Conservation (phyloP, 2,797 vertebrate genomes). For the Sebastolobus alascanus region DNA sequence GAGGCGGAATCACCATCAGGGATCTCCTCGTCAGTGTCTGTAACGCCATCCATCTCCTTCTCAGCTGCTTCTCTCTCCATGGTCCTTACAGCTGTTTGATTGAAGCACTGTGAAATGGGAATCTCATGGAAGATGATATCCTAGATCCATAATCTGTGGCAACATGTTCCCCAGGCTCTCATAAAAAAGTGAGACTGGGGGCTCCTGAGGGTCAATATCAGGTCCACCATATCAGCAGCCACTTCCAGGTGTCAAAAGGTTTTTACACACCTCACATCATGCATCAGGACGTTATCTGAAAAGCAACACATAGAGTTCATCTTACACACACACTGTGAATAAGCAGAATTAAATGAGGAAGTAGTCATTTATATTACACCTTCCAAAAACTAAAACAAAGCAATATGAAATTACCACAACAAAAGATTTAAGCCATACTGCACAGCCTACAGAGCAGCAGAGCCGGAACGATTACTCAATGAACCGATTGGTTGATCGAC, state of each 20-base stretch:
- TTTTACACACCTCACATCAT: constrained; percentile 51
- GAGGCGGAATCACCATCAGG: constrained; percentile 42
- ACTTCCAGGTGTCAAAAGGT: constrained; percentile 24
- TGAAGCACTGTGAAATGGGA: constrained; percentile 37
- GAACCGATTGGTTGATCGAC: too few relatives aligned
- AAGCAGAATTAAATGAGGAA: neutral
- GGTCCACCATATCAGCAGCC: constrained; percentile 63
- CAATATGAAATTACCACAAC: neutral
- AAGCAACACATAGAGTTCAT: constrained; percentile 25
- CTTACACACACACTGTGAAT: neutral
- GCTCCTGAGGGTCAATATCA: constrained; percentile 31
- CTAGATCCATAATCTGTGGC: constrained; percentile 66
- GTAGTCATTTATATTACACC: neutral
- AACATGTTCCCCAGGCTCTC: constrained; percentile 62
- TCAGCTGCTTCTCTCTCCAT: constrained; percentile 77
- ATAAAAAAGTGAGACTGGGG: constrained; percentile 53
- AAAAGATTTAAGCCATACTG: neutral
- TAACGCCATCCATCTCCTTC: constrained; percentile 66
- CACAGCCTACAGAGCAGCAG: neutral
- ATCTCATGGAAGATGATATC: constrained; percentile 52
- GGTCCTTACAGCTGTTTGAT: constrained; percentile 56
- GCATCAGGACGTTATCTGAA: constrained; percentile 54
- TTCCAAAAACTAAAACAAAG: neutral
- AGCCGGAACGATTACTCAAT: neutral
- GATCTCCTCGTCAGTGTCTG: constrained; percentile 69